Base-by-base conservation (phyloP, 2,888 invertebrate genomes). In the Psylliodes chrysocephalus region DNA sequence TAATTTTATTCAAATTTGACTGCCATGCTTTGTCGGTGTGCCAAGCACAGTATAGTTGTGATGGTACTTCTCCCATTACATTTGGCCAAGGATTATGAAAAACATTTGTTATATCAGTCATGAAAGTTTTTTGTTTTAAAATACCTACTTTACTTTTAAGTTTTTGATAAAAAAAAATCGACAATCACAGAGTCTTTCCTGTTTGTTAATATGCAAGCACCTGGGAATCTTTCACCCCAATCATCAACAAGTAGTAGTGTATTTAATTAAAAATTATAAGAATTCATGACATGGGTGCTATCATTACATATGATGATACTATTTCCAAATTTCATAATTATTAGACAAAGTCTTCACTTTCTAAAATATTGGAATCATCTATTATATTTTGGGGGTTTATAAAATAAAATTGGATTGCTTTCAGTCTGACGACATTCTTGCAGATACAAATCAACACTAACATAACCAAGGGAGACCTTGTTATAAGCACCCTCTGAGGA, bases 221-320 rank as follows among this genome's bases (percentile, higher is more conserved):
- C 64, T 8, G 67, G 64, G 10, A 67, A 7, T n/a, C 64, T 64
- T 62, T 67, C 42, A 18, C 59, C 59, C 65, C 62, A 64, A 18
- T 67, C 65, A 64, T 64, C 62, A 17, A 65, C 33, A 19, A 67
- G 52, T 54, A 67, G 17, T n/a, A 67, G 7, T 25, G 61, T 67
- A 10, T 56, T 60, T 10, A 65, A 30, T 35, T 67, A 62, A 59
- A 67, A 67, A 30, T 67, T 54, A 51, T 65, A 67, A 17, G 28
- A 28, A 46, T 67, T 67, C 17, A 67, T 25, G 1, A 64, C 64
- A 25, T 65, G 67, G 17, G 64, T 64, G 3, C 64, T 51, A 57
- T 67, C 67, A 44, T 61, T 38, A 25, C 57, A 51, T 12, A n/a
- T n/a, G n/a, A 67, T 42, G 19, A 67, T 53, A 56, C 61, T 64